Conservation (phyloP, 1,140 invertebrate species). For the Lordiphosa stackelbergi region DNA sequence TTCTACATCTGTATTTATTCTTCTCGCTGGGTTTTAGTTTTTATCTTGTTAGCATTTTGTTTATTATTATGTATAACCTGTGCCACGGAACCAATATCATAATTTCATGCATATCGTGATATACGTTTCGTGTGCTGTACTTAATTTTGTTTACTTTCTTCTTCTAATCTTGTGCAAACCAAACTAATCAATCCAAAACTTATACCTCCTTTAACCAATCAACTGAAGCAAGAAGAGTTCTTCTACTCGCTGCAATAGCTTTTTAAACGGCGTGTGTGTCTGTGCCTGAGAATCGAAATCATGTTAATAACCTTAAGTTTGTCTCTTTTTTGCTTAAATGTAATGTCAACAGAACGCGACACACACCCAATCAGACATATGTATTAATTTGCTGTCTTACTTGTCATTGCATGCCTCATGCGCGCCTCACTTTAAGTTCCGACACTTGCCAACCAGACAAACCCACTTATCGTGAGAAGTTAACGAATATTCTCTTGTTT, state of each 20-base stretch:
- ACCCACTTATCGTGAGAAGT: constrained; percentile 51
- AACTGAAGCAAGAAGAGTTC: constrained; percentile 66
- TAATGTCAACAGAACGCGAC: constrained; percentile 35
- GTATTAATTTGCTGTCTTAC: constrained; percentile 26
- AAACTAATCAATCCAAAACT: constrained; percentile 57
- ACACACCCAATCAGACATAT: constrained; percentile 15
- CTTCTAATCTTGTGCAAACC: constrained; percentile 65
- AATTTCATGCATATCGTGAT: constrained; percentile 62
- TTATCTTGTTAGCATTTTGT: constrained; percentile 62
- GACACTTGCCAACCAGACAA: constrained; percentile 53
- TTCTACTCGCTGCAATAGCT: constrained; percentile 70
- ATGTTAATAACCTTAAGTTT: constrained; percentile 57
- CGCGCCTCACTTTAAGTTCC: constrained; percentile 48
- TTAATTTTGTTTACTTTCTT: constrained; percentile 55
- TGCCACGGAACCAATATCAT: constrained; percentile 26
- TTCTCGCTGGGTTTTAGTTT: constrained; percentile 53
- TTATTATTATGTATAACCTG: constrained; percentile 4
- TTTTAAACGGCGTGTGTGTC: constrained; percentile 33
- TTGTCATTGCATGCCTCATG: constrained; percentile 55
- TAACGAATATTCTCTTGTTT: constrained; percentile 31
- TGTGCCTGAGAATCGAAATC: constrained; percentile 19
- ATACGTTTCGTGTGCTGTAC: constrained; percentile 47
- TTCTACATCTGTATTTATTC: constrained; percentile 56
- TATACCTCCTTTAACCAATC: constrained; percentile 26
- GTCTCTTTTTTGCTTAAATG: constrained; percentile 5